These are phyloP conservation scores for Remorina albescens DNA, from an alignment of 2,797 vertebrate genomes.

Conservation along the genomic window DNA sequence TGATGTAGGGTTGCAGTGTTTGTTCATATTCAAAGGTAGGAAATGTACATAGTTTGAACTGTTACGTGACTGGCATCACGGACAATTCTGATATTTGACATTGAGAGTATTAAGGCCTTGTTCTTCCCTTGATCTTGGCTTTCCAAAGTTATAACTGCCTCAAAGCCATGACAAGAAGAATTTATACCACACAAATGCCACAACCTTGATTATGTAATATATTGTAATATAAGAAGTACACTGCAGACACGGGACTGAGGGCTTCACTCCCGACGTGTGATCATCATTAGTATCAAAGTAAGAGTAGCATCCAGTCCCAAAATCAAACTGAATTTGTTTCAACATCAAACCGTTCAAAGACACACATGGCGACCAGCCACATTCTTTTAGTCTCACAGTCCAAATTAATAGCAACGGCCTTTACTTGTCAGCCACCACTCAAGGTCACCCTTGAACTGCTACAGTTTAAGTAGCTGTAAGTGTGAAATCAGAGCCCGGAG, in stretches of 20 bases:
- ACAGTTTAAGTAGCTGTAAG: conserved; percentile 15
- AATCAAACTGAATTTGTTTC: conserved; percentile 35
- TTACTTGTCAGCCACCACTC: conserved; percentile 20
- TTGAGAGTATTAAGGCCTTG: conserved; percentile 53
- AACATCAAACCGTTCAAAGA: conserved; percentile 1
- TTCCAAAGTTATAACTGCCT: conserved; percentile 54
- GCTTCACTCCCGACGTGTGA: conserved; percentile 56
- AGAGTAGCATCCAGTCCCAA: conserved; percentile 20
- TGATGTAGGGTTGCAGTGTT: too few species aligned
- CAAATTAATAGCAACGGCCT: conserved; percentile 12
- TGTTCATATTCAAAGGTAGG: conserved; percentile 34
- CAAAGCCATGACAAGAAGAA: conserved; percentile 50
- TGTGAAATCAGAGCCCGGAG: conserved; percentile 22
- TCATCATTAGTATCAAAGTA: conserved; percentile 20
- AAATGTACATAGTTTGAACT: conserved; percentile 7
- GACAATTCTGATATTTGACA: conserved; percentile 45
- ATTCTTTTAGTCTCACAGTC: conserved; percentile 28
- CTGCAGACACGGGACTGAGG: conserved; percentile 51
- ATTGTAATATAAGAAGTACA: conserved; percentile 66
- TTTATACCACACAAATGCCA: conserved; percentile 63
- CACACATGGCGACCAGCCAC: conserved; percentile 8
- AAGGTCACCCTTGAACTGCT: conserved; percentile 27
- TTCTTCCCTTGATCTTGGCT: conserved; percentile 64
- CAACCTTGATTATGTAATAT: conserved; percentile 75
- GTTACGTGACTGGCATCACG: conserved; percentile 17